Conservation (phyloP, 2,113 vertebrate genomes). For the Brachirus orientalis region DNA sequence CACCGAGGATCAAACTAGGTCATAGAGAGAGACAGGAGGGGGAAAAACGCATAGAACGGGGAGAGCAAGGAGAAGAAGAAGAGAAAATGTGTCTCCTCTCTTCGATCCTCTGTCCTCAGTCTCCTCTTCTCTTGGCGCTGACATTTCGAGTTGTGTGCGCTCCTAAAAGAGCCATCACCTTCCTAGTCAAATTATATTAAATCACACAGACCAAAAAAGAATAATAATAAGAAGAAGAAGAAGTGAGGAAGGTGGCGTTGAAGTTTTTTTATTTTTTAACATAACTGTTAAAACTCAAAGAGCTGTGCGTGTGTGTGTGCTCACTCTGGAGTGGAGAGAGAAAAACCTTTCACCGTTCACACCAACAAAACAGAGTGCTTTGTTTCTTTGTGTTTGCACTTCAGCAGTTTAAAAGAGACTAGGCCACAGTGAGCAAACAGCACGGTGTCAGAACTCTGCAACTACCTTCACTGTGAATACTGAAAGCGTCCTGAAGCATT, state of each 20-base stretch:
- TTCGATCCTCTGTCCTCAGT: too few relatives aligned
- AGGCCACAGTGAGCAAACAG: too few relatives aligned
- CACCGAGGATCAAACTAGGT: conserved; percentile 74
- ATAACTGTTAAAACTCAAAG: too few relatives aligned
- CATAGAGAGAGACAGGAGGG: conserved; percentile 26
- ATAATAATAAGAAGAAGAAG: too few relatives aligned
- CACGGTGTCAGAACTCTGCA: too few relatives aligned
- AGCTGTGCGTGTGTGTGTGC: conserved; percentile 23
- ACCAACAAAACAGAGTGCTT: conserved; percentile 6
- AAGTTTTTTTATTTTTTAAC: conserved; percentile 12
- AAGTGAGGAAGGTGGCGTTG: conserved; percentile 16
- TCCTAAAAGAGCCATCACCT: conserved; percentile 39
- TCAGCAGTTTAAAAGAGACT: not conserved
- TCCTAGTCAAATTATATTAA: conserved; percentile 38
- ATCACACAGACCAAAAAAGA: too few relatives aligned
- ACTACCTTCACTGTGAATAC: too few relatives aligned
- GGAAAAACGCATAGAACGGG: not conserved
- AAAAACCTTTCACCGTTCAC: not conserved
- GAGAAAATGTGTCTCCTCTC: conserved; percentile 1
- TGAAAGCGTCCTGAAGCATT: not conserved
- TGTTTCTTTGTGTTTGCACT: conserved; percentile 19
- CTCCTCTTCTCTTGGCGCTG: conserved; percentile 9
- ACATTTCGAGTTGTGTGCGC: conserved; percentile 37
- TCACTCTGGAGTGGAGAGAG: conserved; percentile 3
- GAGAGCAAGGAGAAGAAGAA: not conserved